Evolutionary conservation across 2,113 vertebrate species (phyloP).

Genomic region (Amblyornis subalaris): DNA sequence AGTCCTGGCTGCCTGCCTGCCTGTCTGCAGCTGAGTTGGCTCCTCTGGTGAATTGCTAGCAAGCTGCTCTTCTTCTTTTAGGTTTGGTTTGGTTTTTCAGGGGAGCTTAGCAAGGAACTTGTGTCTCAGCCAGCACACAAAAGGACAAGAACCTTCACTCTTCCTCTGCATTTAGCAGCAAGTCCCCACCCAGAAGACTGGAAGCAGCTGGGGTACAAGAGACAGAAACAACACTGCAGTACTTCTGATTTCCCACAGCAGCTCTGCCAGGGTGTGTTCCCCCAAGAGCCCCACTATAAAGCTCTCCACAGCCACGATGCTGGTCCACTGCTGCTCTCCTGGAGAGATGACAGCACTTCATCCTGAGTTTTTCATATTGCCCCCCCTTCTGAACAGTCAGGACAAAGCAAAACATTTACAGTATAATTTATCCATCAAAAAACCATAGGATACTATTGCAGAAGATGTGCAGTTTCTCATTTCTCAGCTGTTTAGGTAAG

Average conservation of each 20-base stretch:
- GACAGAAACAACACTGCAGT: background rate
- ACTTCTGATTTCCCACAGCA: background rate
- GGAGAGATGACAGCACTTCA: background rate
- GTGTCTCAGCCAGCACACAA: background rate
- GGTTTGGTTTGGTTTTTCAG: no score
- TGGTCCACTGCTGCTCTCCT: background rate
- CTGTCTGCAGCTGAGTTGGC: slow-evolving; percentile 22
- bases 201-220: background rate
- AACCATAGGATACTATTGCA: background rate
- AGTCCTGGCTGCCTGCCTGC: slow-evolving; percentile 7
- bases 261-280: background rate
- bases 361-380: background rate
- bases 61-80: background rate
- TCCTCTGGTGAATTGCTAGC: background rate
- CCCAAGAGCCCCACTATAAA: background rate
- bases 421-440: background rate
- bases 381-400: background rate
- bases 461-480: background rate
- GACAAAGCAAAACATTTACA: background rate
- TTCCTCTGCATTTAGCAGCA: background rate
- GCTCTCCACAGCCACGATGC: background rate
- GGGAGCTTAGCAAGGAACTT: background rate
- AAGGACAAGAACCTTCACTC: background rate
- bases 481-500: background rate
- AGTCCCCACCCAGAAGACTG: background rate